Conservation (phyloP, 2,888 invertebrate genomes). For the Dinocampus coccinellae region DNA sequence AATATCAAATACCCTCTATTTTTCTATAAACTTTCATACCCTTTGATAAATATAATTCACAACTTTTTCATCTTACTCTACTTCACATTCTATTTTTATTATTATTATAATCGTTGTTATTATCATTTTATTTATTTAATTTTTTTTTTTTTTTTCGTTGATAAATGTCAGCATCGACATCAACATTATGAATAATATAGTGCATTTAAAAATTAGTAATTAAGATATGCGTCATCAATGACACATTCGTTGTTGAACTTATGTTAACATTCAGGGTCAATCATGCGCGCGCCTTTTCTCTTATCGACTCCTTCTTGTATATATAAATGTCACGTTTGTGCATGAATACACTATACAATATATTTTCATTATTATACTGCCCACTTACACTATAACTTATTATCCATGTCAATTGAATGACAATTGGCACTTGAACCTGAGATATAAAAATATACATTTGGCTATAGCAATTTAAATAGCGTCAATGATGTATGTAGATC, state of each 20-base stretch:
- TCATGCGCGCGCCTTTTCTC: background rate
- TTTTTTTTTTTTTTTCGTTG: too few species aligned
- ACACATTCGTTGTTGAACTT: background rate
- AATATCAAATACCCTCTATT: background rate
- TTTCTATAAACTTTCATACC: background rate
- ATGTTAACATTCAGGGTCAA: slow-evolving; percentile 17
- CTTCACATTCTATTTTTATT: too few species aligned
- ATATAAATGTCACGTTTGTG: background rate
- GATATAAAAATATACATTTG: background rate
- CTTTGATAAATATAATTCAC: background rate
- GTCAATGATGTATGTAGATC: background rate
- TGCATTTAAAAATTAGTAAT: background rate
- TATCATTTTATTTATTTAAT: too few species aligned
- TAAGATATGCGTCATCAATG: slow-evolving; percentile 11
- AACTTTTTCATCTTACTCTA: background rate
- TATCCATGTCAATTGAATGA: slow-evolving; percentile 19
- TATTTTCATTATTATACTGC: background rate
- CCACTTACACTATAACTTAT: slow-evolving; percentile 14
- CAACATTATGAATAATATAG: background rate
- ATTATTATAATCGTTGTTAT: too few species aligned
- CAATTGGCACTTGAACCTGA: slow-evolving; percentile 20
- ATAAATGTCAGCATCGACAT: background rate
- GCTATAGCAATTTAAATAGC: background rate
- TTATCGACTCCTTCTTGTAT: slow-evolving; percentile 10
- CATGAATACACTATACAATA: background rate